These are phyloP conservation scores for Caenorhabditis sulstoni DNA, from an alignment of 2,888 invertebrate genomes.

Conservation along the genomic window DNA sequence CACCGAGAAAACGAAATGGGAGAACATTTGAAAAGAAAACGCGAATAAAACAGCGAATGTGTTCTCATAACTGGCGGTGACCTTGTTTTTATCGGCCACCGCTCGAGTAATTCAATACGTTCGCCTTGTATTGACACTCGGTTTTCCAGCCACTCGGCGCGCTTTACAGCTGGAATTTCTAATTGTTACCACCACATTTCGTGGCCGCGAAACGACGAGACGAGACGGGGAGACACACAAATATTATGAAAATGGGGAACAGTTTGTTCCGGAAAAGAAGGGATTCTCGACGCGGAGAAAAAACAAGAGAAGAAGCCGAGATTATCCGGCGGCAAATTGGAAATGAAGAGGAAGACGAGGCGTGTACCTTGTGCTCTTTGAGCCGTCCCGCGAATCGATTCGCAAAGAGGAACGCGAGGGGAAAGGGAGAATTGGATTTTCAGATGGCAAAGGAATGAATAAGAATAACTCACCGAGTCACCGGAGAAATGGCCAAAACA, in stretches of 20 bases:
- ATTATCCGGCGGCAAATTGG: neutral
- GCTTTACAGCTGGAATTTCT: conserved; percentile 51
- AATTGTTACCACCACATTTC: conserved; percentile 10
- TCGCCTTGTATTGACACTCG: conserved; percentile 14
- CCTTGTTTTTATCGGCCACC: conserved; percentile 44
- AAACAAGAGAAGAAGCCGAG: no score
- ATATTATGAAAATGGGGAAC: no score
- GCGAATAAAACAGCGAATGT: neutral
- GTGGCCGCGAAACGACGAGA: neutral
- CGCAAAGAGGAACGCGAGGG: no score
- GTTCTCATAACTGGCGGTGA: conserved; percentile 5
- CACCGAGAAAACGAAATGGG: neutral
- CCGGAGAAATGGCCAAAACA: neutral
- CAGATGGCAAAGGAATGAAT: no score
- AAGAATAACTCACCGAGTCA: no score
- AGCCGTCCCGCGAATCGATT: no score
- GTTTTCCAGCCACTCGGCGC: neutral
- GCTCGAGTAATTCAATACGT: conserved; percentile 39
- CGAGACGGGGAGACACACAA: neutral
- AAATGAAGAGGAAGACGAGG: neutral
- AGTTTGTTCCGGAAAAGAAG: no score
- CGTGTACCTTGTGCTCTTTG: no score
- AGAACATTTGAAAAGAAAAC: neutral
- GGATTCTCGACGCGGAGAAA: no score
- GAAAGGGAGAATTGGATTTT: neutral